phyloP scores from a whole-genome alignment of 2,113 vertebrate species.

The Brevimyrus niger region DNA sequence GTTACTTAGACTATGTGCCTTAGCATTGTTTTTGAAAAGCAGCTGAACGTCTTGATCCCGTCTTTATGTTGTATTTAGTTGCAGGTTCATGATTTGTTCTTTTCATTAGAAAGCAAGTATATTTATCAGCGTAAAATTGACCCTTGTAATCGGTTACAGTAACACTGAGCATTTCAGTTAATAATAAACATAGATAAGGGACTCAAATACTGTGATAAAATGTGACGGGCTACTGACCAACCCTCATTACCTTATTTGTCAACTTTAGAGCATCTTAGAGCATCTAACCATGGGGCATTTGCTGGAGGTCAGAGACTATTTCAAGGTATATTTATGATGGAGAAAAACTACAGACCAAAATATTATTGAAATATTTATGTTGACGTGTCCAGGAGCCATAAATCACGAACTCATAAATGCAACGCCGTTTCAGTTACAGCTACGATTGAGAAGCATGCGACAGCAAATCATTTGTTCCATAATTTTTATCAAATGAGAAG shows the following conservation, averaged over 20 bases:
- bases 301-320: not conserved
- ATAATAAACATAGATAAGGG: not conserved
- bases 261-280: not conserved
- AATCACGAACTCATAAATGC: not conserved
- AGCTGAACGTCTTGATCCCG: not conserved
- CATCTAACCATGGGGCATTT: not conserved
- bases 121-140: not conserved
- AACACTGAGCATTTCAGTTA: not conserved
- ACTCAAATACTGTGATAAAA: not conserved
- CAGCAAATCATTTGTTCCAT: not conserved
- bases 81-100: not conserved
- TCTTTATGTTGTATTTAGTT: not conserved
- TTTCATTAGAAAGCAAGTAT: not conserved
- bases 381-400: not conserved
- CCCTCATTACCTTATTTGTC: not conserved
- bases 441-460: not conserved
- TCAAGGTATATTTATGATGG: not conserved
- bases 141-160: not conserved
- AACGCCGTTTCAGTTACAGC: not conserved
- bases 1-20: not conserved
- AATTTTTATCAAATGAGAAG: not conserved
- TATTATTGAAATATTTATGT: not conserved
- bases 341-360: not conserved
- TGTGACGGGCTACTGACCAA: not conserved
- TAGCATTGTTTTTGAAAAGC: not conserved